A percentile compares a stretch with the other conserved stretches of the same genome.
Conservation (phyloP, 2,888 invertebrate genomes). For the Blera fallax region DNA sequence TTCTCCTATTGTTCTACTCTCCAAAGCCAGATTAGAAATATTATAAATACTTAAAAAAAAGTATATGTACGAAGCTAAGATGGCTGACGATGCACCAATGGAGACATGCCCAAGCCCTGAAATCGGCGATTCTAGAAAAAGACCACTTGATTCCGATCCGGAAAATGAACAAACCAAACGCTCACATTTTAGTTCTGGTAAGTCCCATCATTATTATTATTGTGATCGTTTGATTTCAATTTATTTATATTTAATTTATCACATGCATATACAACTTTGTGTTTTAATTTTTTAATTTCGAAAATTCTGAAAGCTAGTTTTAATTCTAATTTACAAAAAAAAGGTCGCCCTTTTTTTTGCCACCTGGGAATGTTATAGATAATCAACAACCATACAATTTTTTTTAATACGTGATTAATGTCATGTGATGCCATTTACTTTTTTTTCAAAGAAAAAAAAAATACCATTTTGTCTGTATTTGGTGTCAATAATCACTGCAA, state of each 20-base stretch:
- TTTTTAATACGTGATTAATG: slow-evolving; percentile 37
- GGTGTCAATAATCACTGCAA: slow-evolving; percentile 64
- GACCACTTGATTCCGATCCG: slow-evolving; percentile 91
- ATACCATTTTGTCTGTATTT: slow-evolving; percentile 34
- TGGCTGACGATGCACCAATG: slow-evolving; percentile 96
- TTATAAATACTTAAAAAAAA: slow-evolving; percentile 70
- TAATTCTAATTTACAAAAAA: slow-evolving; percentile 25
- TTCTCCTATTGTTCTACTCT: slow-evolving; percentile 72
- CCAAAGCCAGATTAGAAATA: slow-evolving; percentile 74
- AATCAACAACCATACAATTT: slow-evolving; percentile 36
- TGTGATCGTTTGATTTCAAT: slow-evolving; percentile 73
- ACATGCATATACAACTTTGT: slow-evolving; percentile 72
- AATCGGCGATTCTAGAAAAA: slow-evolving; percentile 93
- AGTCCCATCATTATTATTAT: slow-evolving; percentile 78
- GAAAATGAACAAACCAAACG: slow-evolving; percentile 94
- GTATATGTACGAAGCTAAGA: slow-evolving; percentile 80
- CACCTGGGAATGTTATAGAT: slow-evolving; percentile 41
- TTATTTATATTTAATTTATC: slow-evolving; percentile 74
- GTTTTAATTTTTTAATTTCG: slow-evolving; percentile 27
- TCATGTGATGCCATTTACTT: slow-evolving; percentile 57
- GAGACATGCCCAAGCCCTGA: slow-evolving; percentile 97
- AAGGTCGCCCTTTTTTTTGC: slow-evolving; percentile 12
- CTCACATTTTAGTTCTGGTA: slow-evolving; percentile 95
- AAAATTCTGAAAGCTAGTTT: slow-evolving; percentile 8
- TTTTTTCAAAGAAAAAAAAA: neutral